Percentiles rank a stretch among this genome's conserved stretches.
These are phyloP conservation scores for Leptura quadrifasciata DNA, from an alignment of 2,888 invertebrate species.

Conservation along the genomic window DNA sequence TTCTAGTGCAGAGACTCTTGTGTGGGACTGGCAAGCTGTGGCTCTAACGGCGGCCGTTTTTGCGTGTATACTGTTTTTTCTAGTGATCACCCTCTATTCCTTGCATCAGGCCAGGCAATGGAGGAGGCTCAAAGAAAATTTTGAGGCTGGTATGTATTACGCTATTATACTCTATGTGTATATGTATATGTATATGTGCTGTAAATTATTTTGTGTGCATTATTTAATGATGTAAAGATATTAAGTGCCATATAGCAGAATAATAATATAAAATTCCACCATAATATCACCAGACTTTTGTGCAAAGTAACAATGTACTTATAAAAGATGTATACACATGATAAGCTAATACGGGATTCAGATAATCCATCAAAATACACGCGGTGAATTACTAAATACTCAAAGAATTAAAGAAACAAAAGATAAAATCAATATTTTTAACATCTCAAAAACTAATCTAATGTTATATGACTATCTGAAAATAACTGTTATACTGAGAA, in stretches of 20 bases:
- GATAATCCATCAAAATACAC: neutral
- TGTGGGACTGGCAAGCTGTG: slow-evolving; percentile 86
- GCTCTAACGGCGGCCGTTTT: slow-evolving; percentile 84
- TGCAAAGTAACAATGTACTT: neutral
- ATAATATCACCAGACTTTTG: too few relatives aligned
- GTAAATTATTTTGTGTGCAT: too few relatives aligned
- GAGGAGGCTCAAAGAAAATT: slow-evolving; percentile 85
- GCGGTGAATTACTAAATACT: neutral
- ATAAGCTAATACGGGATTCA: neutral
- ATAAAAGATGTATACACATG: neutral
- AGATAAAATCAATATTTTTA: neutral
- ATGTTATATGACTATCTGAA: too few relatives aligned
- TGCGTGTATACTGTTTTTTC: slow-evolving; percentile 87
- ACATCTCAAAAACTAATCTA: too few relatives aligned
- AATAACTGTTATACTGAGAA: too few relatives aligned
- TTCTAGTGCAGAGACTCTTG: slow-evolving; percentile 73
- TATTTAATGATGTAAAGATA: too few relatives aligned
- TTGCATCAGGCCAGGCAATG: slow-evolving; percentile 87
- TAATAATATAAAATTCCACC: neutral
- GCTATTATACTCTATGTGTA: neutral
- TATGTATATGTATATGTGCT: too few relatives aligned
- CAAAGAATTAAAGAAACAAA: neutral
- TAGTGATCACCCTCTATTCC: slow-evolving; percentile 85
- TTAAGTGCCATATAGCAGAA: too few relatives aligned
- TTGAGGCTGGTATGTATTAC: slow-evolving; percentile 82